Conservation (phyloP, 2,888 invertebrate species). For the Amphipyra berbera region DNA sequence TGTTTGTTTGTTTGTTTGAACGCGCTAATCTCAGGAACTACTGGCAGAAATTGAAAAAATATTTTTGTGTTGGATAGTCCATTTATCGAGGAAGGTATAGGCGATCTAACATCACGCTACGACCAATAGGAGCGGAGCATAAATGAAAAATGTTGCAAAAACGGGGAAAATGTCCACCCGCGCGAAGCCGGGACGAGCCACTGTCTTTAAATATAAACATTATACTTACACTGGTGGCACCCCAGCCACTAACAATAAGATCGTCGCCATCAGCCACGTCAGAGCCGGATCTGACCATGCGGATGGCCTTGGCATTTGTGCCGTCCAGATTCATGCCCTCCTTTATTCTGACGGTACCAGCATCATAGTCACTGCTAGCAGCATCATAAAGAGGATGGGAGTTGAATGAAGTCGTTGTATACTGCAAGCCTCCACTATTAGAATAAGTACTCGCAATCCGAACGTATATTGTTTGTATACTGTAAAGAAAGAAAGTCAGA, state of each 20-base stretch:
- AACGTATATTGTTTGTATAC: constrained; percentile 68
- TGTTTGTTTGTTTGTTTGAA: no score
- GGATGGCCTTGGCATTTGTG: constrained; percentile 64
- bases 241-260: constrained; percentile 80
- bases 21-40: no score
- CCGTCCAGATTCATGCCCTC: constrained; percentile 74
- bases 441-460: constrained; percentile 80
- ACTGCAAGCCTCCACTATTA: constrained; percentile 77
- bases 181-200: no score
- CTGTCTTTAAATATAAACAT: neutral
- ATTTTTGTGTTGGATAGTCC: no score
- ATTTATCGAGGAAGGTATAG: no score
- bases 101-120: no score
- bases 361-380: constrained; percentile 81
- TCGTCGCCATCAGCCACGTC: constrained; percentile 64
- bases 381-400: constrained; percentile 80
- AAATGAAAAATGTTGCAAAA: no score
- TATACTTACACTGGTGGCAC: constrained; percentile 75
- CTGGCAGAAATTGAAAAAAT: no score
- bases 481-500: constrained; percentile 52
- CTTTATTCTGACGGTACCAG: constrained; percentile 76
- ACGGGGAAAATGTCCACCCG: no score
- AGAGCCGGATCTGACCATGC: constrained; percentile 58
- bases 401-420: constrained; percentile 68
- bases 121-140: no score